A percentile compares a stretch with the other conserved stretches of the same genome.
Conservation (phyloP, 2,888 invertebrate species). For the Stenodera caucasica region DNA sequence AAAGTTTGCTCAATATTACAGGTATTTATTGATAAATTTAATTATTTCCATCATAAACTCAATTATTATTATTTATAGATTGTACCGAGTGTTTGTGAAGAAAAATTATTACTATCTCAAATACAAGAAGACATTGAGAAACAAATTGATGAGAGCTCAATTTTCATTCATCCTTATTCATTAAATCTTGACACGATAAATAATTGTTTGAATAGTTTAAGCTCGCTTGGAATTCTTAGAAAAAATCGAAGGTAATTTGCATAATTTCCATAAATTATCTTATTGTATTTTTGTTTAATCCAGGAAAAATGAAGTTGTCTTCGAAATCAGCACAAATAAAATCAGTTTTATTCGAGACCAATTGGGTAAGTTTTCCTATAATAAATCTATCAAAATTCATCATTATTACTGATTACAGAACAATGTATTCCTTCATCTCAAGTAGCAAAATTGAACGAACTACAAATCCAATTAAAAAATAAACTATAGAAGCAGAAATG, state of each 20-base stretch:
- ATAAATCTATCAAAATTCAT: conserved; percentile 2
- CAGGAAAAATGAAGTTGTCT: conserved; percentile 32
- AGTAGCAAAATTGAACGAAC: conserved; percentile 9
- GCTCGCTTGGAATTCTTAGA: conserved; percentile 52
- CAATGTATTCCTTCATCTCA: conserved; percentile 12
- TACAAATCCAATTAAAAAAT: conserved; percentile 23
- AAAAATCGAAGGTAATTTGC: conserved; percentile 47
- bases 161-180: conserved; percentile 69
- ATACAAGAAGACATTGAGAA: conserved; percentile 65
- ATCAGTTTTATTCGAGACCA: conserved; percentile 36
- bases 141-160: conserved; percentile 50
- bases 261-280: conserved; percentile 7
- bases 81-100: conserved; percentile 48
- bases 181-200: conserved; percentile 69
- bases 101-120: conserved; percentile 60
- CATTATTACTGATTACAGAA: conserved; percentile 14
- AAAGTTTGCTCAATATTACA: conserved; percentile 56
- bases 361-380: conserved; percentile 42
- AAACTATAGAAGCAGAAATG: too few relatives aligned
- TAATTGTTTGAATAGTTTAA: conserved; percentile 62
- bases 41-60: conserved; percentile 20
- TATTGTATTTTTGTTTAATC: conserved; percentile 7
- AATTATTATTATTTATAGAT: conserved; percentile 39
- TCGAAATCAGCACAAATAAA: conserved; percentile 34
- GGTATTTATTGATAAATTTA: conserved; percentile 53